Conservation (phyloP, 2,797 vertebrate genomes). For the Sphenopsis melanotis region DNA sequence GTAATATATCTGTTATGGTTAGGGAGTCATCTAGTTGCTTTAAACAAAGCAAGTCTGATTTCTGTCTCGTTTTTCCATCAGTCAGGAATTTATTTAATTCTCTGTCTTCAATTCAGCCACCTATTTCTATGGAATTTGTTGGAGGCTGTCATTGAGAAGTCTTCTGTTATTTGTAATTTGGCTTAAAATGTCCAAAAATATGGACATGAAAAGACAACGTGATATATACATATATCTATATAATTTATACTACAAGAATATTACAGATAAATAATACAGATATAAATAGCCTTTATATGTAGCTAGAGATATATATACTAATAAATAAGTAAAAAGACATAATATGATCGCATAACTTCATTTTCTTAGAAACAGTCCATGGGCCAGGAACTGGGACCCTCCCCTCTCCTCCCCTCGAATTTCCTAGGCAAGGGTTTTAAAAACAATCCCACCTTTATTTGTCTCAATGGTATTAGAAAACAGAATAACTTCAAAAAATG, state of each 20-base stretch:
- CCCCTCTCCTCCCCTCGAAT: not conserved
- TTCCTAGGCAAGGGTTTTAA: not conserved
- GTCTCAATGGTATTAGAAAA: not conserved
- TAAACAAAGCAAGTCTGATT: not conserved
- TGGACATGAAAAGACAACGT: not conserved
- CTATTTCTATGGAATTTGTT: not conserved
- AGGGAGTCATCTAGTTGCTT: not conserved
- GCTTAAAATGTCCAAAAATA: not conserved
- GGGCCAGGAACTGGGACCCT: not conserved
- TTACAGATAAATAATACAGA: not conserved
- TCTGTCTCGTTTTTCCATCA: not conserved
- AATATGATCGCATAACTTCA: not conserved
- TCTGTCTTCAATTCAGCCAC: not conserved
- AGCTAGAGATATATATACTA: not conserved
- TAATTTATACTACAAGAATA: not conserved
- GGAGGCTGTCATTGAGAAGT: not conserved
- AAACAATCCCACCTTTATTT: not conserved
- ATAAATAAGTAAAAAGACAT: not conserved
- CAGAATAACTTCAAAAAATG: not conserved
- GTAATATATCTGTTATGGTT: rapidly evolving
- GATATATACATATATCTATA: not conserved
- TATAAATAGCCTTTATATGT: not conserved
- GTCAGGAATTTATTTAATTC: not conserved
- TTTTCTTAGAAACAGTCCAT: not conserved
- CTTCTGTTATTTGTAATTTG: not conserved